Base-by-base conservation (phyloP, 2,888 invertebrate genomes). In the Eupelmus urozonus region DNA sequence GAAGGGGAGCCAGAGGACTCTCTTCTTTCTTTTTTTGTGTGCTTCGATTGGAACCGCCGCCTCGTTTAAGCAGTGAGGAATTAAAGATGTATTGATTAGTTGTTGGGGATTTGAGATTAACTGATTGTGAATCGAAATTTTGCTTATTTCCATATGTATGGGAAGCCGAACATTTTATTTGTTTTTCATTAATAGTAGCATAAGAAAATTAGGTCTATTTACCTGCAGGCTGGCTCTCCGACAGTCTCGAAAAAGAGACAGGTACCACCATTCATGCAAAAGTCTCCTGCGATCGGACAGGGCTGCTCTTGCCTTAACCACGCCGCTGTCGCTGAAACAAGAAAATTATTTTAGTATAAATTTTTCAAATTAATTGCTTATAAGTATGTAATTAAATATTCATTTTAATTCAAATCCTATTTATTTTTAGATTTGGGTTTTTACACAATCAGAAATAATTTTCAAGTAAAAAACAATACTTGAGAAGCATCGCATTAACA, bases 211-310 rank as follows among this genome's bases (percentile, higher is more conserved):
- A 63, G 45, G 11, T 20, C 2, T n/a, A 27, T 95, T 95, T 91
- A 97, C 96, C 94, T 94, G 94, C 97, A 97, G 90, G 94, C 95
- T 89, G 94, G 93, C 91, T 95, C 95, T 89, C 93, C 93, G 87
- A 96, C 94, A 86, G 94, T 93, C 90, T 93, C 93, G 91, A 95
- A 94, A 91, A 94, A 94, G 90, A 94, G 93, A 91, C 97, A 97
- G 83, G 94, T 95, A 89, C 96, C 97, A 87, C 95, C 96, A 90
- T 97, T 96, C 90, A 96, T 93, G 91, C 97, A 97, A 91, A 94
- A 96, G 84, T 93, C 93, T 83, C 93, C 92, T 83, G 92, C 91
- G 91, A 93, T 93, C 80, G 94, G 94, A 90, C 94, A 94, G 81
- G 93, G 92, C 82, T 92, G 92, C 84, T 93, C 93, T 88, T 93